Evolutionary conservation across 2,797 vertebrate species (phyloP).

Genomic region (Ctenochaetus hawaiiensis): DNA sequence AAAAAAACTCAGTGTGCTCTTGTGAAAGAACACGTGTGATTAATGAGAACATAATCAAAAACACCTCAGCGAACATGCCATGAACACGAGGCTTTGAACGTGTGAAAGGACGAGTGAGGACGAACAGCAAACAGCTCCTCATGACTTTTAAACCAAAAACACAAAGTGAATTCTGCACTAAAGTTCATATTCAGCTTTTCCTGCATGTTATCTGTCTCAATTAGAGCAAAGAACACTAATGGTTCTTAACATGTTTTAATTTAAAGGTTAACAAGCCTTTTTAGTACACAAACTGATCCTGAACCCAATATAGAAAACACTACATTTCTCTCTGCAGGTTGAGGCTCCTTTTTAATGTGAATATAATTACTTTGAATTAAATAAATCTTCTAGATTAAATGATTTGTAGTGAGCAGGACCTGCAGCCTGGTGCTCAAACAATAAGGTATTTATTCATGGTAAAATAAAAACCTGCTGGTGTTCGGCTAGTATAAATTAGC

Average conservation of each 20-base stretch:
- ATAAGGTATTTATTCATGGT: too few species aligned
- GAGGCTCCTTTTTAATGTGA: not conserved
- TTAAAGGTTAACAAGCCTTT: too few species aligned
- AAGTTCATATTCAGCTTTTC: not conserved
- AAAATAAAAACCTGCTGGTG: too few species aligned
- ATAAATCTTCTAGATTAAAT: too few species aligned
- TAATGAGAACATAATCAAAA: not conserved
- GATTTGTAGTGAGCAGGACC: too few species aligned
- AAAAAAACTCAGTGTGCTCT: not conserved
- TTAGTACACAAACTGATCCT: not conserved
- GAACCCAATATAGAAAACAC: not conserved
- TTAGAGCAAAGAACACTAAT: not conserved
- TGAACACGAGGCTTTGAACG: not conserved
- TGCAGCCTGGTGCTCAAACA: too few species aligned
- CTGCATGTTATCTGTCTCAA: not conserved
- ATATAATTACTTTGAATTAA: too few species aligned
- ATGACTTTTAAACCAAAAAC: not conserved
- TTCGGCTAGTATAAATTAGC: too few species aligned
- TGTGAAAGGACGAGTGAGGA: not conserved
- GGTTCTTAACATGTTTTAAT: not conserved
- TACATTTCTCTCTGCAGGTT: not conserved
- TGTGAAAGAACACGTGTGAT: not conserved
- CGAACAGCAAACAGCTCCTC: not conserved
- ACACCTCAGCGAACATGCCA: not conserved
- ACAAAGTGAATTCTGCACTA: not conserved